phyloP scores from a whole-genome alignment of 2,888 invertebrate genomes.

The Eupithecia pulchellata region DNA sequence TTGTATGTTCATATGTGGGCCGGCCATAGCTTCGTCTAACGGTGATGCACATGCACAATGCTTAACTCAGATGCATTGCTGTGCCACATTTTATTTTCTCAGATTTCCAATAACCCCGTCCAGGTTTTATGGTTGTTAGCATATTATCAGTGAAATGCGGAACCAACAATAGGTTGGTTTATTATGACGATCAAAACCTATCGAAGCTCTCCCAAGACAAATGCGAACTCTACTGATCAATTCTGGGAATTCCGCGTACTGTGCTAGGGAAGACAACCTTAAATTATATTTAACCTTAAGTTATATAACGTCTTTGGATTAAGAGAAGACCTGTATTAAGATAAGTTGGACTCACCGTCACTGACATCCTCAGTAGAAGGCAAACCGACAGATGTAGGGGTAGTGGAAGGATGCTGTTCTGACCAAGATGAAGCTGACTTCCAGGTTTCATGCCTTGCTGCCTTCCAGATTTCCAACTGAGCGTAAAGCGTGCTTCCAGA shows the following conservation, averaged over 20 bases:
- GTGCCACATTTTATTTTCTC: slow-evolving; percentile 64
- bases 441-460: slow-evolving; percentile 87
- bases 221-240: not conserved
- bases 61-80: slow-evolving; percentile 68
- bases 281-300: not conserved
- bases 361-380: slow-evolving; percentile 88
- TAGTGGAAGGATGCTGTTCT: slow-evolving; percentile 74
- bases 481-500: slow-evolving; percentile 94
- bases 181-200: not conserved
- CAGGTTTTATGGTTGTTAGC: not conserved
- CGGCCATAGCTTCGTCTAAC: slow-evolving; percentile 66
- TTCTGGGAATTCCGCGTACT: not conserved
- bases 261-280: not conserved
- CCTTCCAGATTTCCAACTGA: slow-evolving; percentile 96
- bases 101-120: slow-evolving; percentile 18
- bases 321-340: not conserved
- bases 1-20: slow-evolving; percentile 74
- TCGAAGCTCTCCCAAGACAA: not conserved
- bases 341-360: slow-evolving; percentile 85
- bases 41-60: slow-evolving; percentile 78
- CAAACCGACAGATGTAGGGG: slow-evolving; percentile 69
- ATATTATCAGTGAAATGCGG: not conserved
- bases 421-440: slow-evolving; percentile 76
- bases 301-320: not conserved
- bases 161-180: not conserved